A percentile compares a stretch with the other conserved stretches of the same genome.
Evolutionary conservation across 2,888 invertebrate species (phyloP).

Genomic region (Ferdinandea cuprea): DNA sequence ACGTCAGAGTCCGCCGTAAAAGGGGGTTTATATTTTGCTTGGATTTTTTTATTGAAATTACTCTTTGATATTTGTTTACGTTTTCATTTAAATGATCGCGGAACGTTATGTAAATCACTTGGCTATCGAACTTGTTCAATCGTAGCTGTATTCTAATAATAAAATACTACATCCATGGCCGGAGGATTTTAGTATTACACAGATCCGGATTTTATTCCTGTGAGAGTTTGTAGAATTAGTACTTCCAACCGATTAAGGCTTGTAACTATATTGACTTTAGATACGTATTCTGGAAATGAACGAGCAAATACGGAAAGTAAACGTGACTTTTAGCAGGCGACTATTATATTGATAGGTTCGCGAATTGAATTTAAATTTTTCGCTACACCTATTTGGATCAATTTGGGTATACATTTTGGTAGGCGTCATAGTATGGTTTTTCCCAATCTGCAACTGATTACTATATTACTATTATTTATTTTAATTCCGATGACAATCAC

Average conservation of each 20-base stretch:
- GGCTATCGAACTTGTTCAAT: slow-evolving; percentile 11
- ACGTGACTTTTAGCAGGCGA: slow-evolving; percentile 47
- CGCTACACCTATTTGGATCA: background rate
- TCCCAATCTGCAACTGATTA: background rate
- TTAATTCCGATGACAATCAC: background rate
- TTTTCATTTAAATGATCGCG: slow-evolving; percentile 25
- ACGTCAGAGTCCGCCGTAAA: slow-evolving; percentile 12
- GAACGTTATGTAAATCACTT: slow-evolving; percentile 10
- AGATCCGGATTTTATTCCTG: background rate
- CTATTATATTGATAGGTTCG: slow-evolving; percentile 16
- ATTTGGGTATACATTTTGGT: slow-evolving; percentile 1
- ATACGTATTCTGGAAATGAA: slow-evolving; percentile 30
- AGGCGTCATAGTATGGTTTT: slow-evolving; percentile 1
- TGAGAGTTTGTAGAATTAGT: too few species aligned
- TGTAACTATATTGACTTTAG: slow-evolving; percentile 8
- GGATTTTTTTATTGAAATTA: slow-evolving; percentile 27
- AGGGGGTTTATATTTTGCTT: slow-evolving; percentile 47
- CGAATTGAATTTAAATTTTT: slow-evolving; percentile 28
- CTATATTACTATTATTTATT: background rate
- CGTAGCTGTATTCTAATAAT: background rate
- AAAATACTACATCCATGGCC: slow-evolving; percentile 8
- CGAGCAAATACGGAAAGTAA: background rate
- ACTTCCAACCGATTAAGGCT: background rate
- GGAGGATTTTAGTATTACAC: slow-evolving; percentile 21
- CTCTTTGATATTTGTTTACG: slow-evolving; percentile 29